These are phyloP conservation scores for Antheraea yamamai DNA, from an alignment of 2,888 invertebrate species.

Conservation along the genomic window DNA sequence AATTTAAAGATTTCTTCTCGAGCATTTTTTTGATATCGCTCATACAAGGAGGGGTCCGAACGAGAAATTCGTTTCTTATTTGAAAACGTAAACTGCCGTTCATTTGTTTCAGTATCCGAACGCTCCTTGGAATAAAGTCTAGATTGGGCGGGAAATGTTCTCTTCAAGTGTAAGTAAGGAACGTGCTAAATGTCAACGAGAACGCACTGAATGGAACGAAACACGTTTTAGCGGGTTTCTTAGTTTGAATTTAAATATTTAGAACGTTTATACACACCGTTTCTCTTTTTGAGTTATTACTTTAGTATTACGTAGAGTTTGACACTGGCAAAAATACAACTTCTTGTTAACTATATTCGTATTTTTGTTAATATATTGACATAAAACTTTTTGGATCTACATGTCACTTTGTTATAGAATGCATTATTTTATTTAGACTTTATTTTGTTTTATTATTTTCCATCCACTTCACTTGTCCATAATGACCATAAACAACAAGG, in stretches of 20 bases:
- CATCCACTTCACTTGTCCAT: too few relatives aligned
- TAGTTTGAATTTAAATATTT: constrained; percentile 49
- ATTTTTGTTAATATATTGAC: not conserved
- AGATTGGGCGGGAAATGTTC: constrained; percentile 49
- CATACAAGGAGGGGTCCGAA: constrained; percentile 60
- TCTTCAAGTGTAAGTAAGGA: constrained; percentile 43
- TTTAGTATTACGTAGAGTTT: not conserved
- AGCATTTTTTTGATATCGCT: constrained; percentile 68
- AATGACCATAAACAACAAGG: too few relatives aligned
- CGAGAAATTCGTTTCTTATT: constrained; percentile 49
- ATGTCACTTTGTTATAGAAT: too few relatives aligned
- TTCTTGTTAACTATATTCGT: not conserved
- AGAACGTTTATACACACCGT: constrained; percentile 12
- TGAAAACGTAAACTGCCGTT: constrained; percentile 38
- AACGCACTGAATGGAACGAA: constrained; percentile 58
- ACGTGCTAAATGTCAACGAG: constrained; percentile 57
- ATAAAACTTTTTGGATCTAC: not conserved
- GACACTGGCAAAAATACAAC: not conserved
- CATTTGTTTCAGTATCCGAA: constrained; percentile 49
- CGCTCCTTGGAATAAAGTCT: constrained; percentile 61
- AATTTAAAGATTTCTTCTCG: constrained; percentile 75
- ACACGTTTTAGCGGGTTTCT: constrained; percentile 63
- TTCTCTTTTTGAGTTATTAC: not conserved
- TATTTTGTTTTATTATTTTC: not conserved
- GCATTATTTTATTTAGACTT: not conserved